These are phyloP conservation scores for Phalacrocorax carbo DNA, from an alignment of 2,113 vertebrate species.

Conservation along the genomic window DNA sequence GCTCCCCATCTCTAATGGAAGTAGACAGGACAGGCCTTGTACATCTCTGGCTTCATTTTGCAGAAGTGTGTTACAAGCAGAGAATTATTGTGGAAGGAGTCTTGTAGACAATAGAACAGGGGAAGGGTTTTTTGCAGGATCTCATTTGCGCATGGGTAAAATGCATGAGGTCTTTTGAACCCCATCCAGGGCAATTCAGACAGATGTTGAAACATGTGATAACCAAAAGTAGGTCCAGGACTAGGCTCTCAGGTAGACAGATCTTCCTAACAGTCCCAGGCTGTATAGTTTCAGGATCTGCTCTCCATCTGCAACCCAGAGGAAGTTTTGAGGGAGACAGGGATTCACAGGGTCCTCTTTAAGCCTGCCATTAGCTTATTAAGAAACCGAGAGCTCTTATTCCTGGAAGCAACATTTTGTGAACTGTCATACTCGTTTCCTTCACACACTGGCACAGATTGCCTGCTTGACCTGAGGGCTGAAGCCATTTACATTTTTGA, in stretches of 20 bases:
- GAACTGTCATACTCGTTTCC: conserved; percentile 60
- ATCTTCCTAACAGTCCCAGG: neutral
- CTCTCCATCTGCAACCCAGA: conserved; percentile 13
- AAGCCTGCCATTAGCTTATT: neutral
- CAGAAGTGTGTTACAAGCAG: conserved; percentile 1
- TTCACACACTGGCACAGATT: conserved; percentile 56
- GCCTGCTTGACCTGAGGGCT: conserved; percentile 55
- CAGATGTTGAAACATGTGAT: conserved; percentile 22
- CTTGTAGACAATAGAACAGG: neutral
- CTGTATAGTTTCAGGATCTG: neutral
- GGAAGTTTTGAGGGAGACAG: neutral
- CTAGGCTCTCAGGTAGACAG: neutral
- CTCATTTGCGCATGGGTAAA: neutral
- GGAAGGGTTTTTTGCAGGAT: neutral
- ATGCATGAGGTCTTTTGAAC: neutral
- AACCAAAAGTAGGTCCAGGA: neutral
- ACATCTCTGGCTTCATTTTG: conserved; percentile 49
- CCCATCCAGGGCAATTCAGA: neutral
- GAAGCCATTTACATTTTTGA: conserved; percentile 63
- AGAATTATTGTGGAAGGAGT: conserved; percentile 13
- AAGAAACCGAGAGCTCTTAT: neutral
- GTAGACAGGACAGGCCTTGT: conserved; percentile 48
- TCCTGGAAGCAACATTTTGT: conserved; percentile 60
- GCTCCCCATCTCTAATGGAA: conserved; percentile 40
- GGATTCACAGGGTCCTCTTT: neutral